phyloP scores from a whole-genome alignment of 2,888 invertebrate genomes.

The Lasiommata megera region DNA sequence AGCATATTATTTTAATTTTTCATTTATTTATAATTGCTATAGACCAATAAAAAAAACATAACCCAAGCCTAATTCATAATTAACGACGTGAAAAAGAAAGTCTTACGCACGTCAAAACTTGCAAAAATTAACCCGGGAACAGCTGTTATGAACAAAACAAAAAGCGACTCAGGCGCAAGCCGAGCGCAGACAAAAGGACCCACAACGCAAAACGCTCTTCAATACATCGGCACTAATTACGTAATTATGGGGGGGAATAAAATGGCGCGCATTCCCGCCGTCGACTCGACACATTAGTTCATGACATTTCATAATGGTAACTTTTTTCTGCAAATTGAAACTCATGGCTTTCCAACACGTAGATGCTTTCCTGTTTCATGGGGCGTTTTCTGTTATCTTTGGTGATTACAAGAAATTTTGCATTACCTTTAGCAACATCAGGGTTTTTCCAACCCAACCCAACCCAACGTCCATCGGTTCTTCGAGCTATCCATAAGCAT shows the following conservation, averaged over 20 bases:
- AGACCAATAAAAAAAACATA: background rate
- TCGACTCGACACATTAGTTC: conserved; percentile 66
- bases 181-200: conserved; percentile 69
- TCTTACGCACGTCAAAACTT: conserved; percentile 48
- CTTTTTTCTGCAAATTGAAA: conserved; percentile 62
- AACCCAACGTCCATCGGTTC: too few relatives aligned
- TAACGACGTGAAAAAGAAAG: conserved; percentile 23
- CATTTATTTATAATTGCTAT: too few relatives aligned
- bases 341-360: conserved; percentile 44
- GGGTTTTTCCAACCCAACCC: too few relatives aligned
- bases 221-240: conserved; percentile 79
- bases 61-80: conserved; percentile 6
- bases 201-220: conserved; percentile 66
- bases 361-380: too few relatives aligned
- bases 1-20: too few relatives aligned
- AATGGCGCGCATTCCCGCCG: conserved; percentile 72
- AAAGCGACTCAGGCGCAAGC: conserved; percentile 58
- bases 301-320: conserved; percentile 61
- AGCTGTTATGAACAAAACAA: conserved; percentile 64
- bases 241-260: conserved; percentile 73
- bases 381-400: too few relatives aligned
- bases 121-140: conserved; percentile 54
- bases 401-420: too few relatives aligned
- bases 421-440: too few relatives aligned
- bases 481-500: too few relatives aligned